Base-by-base conservation (phyloP, 2,888 invertebrate genomes). In the Ctena decussata region DNA sequence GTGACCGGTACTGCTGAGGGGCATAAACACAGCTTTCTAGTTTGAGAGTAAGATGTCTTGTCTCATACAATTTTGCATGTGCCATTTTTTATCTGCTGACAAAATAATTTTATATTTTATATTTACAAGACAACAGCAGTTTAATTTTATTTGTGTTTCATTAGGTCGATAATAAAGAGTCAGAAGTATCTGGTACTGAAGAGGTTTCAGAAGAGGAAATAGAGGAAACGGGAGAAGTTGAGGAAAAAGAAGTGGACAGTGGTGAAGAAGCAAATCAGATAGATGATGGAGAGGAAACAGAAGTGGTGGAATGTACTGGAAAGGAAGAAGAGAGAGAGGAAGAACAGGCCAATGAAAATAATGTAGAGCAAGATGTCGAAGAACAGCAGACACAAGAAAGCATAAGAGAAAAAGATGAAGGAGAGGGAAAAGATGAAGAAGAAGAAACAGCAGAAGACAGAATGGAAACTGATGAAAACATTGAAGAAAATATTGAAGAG, bases 151-250 rank as follows among this genome's bases (percentile, higher is more conserved):
- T n/a, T n/a, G n/a, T n/a, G n/a, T n/a, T n/a, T n/a, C 41, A 41
- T n/a, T 35, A 65, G 65, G 35, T 65, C 15, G 65, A 24, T 65
- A 35, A 11, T 1, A 35, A 65, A 21, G 35, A 35, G 6, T 18
- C 65, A 35, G 21, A 65, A 35, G 3, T 65, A 21, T 65, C 65
- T 65, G 30, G 35, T 65, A 15, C 32, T 18, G 65, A 65, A 65
- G 65, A 32, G 32, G 65, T 65, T 21, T n/a, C 49, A 44, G 57
- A 30, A 30, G 72, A 79, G 35, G 60, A 72, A 44, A 78, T 70
- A 35, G 73, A 57, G 30, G 44, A 65, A 18, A 35, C 12, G 35
- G 6, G 5, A 32, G 35, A 65, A 65, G 15, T 0, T 37, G 65
- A 21, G 0, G 65, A 27, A n/a, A 35, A 49, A 53, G 30, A 53